Evolutionary conservation across 2,113 vertebrate genomes (phyloP), one percentile per base, ranked within the genome.

Genomic region (Eulemur rufifrons): DNA sequence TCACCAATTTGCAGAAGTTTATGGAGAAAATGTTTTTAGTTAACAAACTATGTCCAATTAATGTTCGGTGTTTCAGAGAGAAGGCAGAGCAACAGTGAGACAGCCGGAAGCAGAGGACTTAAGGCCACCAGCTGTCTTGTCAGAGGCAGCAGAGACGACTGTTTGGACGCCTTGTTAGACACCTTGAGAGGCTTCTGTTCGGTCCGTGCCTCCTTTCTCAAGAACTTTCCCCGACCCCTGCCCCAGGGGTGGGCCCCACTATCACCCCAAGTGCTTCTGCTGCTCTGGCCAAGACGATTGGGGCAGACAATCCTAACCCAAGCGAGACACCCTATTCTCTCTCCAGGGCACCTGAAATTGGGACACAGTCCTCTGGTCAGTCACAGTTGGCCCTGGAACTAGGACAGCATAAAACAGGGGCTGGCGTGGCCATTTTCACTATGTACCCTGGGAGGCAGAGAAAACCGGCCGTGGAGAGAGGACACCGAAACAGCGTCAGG

Each of bases 291-390:
- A 95, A 34, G 50, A 8, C 50, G 80, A 34, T 42, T 47, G 21
- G 32, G 42, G 27, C 17, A 86, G 42, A 92, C 9, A 32, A 42
- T 77, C 29, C 61, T 5, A 27, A 73, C 34, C 27, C 45, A 71
- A 27, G 54, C 18, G 47, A 96, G 69, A 95, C 56, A 71, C 39
- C 80, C 29, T 54, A 86, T 50, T 81, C 84, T 92, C 54, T 90
- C 42, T 25, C 89, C 34, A 45, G 68, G 34, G 34, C 69, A 39
- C 68, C 54, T 94, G 81, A 90, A 94, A 96, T 61, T 68, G 71
- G 85, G 94, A 87, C 96, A 90, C 80, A 76, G 84, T 52, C 39
- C 84, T 95, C 68, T 78, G 59, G 81, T 90, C 87, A 92, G 95
- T 47, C 87, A 85, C 90, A 39, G 45, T 6, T 92, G 71, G 54